Base-by-base conservation (phyloP, 2,888 invertebrate species). In the Brenthis hecate region DNA sequence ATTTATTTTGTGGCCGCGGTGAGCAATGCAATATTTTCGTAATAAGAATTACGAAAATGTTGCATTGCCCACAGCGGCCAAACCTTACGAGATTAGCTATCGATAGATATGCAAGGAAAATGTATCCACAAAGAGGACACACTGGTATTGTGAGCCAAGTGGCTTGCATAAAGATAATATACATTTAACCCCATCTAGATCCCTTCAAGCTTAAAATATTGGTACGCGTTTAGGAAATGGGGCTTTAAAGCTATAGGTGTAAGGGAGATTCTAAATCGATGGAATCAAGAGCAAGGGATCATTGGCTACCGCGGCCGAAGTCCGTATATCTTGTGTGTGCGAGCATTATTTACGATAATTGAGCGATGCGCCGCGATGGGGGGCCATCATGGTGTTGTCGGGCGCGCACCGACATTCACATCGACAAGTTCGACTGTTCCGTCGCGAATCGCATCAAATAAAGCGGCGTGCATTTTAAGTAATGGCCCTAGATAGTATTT, bases 311-410 rank as follows among this genome's bases (percentile, higher is more conserved):
- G 89, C 87, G 79, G 74, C 83, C 79, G 84, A 83, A 87, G 86
- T 85, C 86, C 89, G 91, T 91, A 91, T 92, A 91, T 92, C 91
- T 92, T 91, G 86, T 90, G 91, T 91, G 91, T 77, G 90, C 89
- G 91, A 91, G 92, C 92, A 92, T 92, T 92, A 92, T 92, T 92
- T 92, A 92, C 92, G 92, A 92, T 92, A 92, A 92, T 92, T 92
- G 92, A 92, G 92, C 92, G 92, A 92, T 91, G 91, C 88, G 87
- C 89, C 92, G 85, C 92, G 87, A 92, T 91, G 91, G 92, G 92
- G 92, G 92, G 92, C 89, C 92, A 89, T 92, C 92, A 90, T 82
- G 86, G 89, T 89, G 92, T 91, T 89, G 92, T 92, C 90, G 89
- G 84, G 84, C 89, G 89, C 87, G 85, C 87, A 81, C 88, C 84